phyloP scores from a whole-genome alignment of 1,140 invertebrate species.

The Halictus rubicundus region DNA sequence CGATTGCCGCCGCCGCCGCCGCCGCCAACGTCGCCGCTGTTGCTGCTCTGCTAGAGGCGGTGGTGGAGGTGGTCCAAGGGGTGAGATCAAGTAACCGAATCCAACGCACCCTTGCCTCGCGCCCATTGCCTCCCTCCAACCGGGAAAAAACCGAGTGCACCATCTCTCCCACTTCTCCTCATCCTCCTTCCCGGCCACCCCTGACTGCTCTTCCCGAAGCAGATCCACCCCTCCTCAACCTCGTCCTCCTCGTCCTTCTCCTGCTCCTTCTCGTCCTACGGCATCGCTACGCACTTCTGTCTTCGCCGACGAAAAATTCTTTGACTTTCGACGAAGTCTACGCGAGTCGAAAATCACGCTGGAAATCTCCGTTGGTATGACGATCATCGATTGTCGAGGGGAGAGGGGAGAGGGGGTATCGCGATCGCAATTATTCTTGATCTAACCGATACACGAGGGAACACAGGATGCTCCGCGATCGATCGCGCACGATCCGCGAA shows the following conservation, averaged over 20 bases:
- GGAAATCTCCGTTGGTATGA: background rate
- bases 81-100: conserved; percentile 79
- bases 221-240: conserved; percentile 12
- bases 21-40: conserved; percentile 30
- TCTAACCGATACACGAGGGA: no score
- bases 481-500: background rate
- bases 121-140: conserved; percentile 57
- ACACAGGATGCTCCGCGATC: background rate
- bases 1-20: conserved; percentile 52
- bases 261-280: background rate
- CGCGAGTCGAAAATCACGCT: background rate
- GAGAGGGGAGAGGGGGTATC: no score
- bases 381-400: background rate
- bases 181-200: conserved; percentile 62
- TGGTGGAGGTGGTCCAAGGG: conserved; percentile 64
- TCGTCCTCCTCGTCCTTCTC: background rate
- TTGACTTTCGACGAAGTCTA: conserved; percentile 28
- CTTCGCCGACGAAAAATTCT: conserved; percentile 58
- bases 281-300: conserved; percentile 30
- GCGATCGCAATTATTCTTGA: no score
- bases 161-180: conserved; percentile 56
- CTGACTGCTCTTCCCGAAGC: conserved; percentile 64
- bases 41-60: conserved; percentile 55
- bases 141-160: conserved; percentile 72
- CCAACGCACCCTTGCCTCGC: conserved; percentile 73